Evolutionary conservation across 2,888 invertebrate species (phyloP).

Genomic region (Strigamia maritima): DNA sequence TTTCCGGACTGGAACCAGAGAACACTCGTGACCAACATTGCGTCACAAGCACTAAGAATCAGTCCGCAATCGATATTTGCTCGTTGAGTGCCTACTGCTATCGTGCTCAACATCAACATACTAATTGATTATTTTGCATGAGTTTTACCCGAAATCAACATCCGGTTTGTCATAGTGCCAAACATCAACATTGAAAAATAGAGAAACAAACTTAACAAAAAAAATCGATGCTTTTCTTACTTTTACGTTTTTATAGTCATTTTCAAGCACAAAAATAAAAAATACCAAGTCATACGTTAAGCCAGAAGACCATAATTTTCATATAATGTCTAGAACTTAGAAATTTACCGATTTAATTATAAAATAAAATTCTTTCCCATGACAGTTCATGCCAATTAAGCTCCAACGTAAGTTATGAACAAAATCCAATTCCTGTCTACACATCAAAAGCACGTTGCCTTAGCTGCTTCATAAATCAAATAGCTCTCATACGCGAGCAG

Average conservation of each 20-base stretch:
- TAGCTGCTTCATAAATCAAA: conserved; percentile 26
- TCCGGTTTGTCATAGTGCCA: conserved; percentile 31
- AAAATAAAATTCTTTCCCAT: not conserved
- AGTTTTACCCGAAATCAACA: conserved; percentile 36
- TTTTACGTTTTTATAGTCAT: not conserved
- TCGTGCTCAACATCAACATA: conserved; percentile 16
- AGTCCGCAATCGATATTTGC: not conserved
- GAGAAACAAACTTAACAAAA: not conserved
- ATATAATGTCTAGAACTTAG: not conserved
- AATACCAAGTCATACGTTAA: not conserved
- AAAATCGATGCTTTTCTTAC: not conserved
- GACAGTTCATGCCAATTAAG: conserved; percentile 20
- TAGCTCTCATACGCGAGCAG: not conserved
- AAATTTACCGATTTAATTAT: not conserved
- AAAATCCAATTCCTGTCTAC: conserved; percentile 13
- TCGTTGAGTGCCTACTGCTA: not conserved
- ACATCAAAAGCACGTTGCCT: conserved; percentile 5
- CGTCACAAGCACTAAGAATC: conserved; percentile 26
- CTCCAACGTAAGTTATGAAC: conserved; percentile 10
- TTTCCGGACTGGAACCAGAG: conserved; percentile 1
- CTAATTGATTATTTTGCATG: conserved; percentile 38
- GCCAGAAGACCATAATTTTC: not conserved
- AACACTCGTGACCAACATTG: conserved; percentile 14
- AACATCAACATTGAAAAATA: not conserved
- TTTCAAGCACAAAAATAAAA: not conserved